Base-by-base conservation (phyloP, 2,797 vertebrate genomes). In the Poecilia picta region DNA sequence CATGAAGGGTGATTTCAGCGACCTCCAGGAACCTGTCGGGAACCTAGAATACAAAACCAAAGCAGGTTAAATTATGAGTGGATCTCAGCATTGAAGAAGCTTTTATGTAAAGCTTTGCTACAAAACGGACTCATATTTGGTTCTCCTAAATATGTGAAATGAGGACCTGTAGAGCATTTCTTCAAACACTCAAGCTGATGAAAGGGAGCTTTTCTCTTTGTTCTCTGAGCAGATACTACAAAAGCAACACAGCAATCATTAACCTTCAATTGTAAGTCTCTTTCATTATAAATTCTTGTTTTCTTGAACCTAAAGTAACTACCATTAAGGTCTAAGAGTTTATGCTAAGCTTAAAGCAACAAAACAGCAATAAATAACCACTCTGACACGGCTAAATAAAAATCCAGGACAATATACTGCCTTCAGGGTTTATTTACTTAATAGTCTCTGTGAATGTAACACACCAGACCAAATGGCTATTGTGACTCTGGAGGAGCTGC, bases 11-110 rank as follows among this genome's bases (percentile, higher is more conserved):
- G 92, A 98, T 92, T 88, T 97, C 97, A 84, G 97, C 95, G 55
- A 98, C 96, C 90, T 99, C 97, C 93, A 99, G 91, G 94, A 99
- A 99, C 88, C 95, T 95, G 31, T 97, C 96, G 0, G 98, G 98
- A 81, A 99, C 97, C 98, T 99, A 95, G 33, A 82, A 64, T 33
- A 94, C 18, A 81, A 6, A 25, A 80, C 20, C 36, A 18, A 25
- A 41, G 20, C 66, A 13, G 43, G 68, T 45, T 71, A 28, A 28
- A 45, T 71, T 28, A 71, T 28, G 68, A 28, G 41, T 71, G 12
- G 66, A 28, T 45, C 41, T 16, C 25, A 46, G 75, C 59, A 10
- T 7, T 46, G 49, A 79, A 70, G 7, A n/a, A 25, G 57, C 25
- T 75, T 43, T 57, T 18, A 39, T 45, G 10, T 33, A 41, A 39